Evolutionary conservation across 2,113 vertebrate species (phyloP).

Genomic region (Alethe diademata): DNA sequence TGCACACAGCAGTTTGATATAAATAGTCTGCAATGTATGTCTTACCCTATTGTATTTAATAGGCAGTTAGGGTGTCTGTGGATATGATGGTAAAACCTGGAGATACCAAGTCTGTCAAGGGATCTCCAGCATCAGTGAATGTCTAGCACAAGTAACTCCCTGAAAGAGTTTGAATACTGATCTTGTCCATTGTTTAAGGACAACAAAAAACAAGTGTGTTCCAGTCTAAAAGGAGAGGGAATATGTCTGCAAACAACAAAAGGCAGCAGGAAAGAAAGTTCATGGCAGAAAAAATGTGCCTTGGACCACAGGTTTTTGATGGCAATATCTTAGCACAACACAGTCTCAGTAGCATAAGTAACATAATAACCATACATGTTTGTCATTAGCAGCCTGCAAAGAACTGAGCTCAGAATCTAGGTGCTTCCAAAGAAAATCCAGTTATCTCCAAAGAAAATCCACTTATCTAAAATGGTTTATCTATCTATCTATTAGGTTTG

Average conservation of each 20-base stretch:
- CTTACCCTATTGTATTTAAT: background rate
- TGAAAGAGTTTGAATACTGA: background rate
- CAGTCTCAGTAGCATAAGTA: background rate
- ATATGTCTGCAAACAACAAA: background rate
- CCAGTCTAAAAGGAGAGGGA: background rate
- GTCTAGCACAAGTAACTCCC: background rate
- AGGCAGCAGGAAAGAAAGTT: background rate
- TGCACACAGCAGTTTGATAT: background rate
- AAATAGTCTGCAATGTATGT: background rate
- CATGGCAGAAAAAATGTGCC: background rate
- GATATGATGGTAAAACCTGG: background rate
- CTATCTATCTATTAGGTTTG: background rate
- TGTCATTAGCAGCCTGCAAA: background rate
- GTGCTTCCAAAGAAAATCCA: background rate
- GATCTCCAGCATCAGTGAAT: background rate
- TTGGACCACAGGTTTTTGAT: background rate
- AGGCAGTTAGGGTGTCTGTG: background rate
- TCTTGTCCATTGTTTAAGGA: background rate
- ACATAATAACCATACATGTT: background rate
- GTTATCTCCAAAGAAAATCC: background rate
- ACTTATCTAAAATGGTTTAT: background rate
- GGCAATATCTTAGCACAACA: background rate
- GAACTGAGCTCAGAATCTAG: background rate
- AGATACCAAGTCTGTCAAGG: background rate
- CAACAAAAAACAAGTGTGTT: background rate